A percentile compares a stretch with the other conserved stretches of the same genome.
Evolutionary conservation across 1,140 invertebrate genomes (phyloP).

Genomic region (Pogonomyrmex barbatus): DNA sequence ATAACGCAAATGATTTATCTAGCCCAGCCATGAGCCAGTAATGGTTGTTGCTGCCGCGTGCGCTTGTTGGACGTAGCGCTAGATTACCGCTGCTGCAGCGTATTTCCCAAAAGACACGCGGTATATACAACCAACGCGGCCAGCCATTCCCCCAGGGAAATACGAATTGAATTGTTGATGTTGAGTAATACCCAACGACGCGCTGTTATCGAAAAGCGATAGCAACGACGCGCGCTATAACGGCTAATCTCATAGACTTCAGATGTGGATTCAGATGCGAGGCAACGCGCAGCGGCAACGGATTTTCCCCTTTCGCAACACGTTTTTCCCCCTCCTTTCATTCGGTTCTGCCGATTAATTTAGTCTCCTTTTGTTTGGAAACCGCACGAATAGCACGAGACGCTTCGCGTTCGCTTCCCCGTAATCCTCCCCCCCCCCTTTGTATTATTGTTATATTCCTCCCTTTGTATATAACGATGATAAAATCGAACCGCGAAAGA

Average conservation of each 20-base stretch:
- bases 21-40: neutral
- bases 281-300: neutral
- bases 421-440: constrained; percentile 19
- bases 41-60: constrained; percentile 25
- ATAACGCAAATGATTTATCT: constrained; percentile 55
- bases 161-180: constrained; percentile 80
- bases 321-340: neutral
- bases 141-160: constrained; percentile 68
- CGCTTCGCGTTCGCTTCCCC: neutral
- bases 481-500: neutral
- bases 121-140: neutral
- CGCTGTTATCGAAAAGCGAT: constrained; percentile 69
- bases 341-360: constrained; percentile 27
- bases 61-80: neutral
- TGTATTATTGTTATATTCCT: too few relatives aligned
- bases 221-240: constrained; percentile 28
- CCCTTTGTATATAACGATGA: neutral
- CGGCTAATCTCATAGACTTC: constrained; percentile 48
- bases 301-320: too few relatives aligned
- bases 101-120: constrained; percentile 65
- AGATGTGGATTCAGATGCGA: neutral
- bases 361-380: neutral
- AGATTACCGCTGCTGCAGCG: constrained; percentile 53
- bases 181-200: constrained; percentile 64
- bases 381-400: neutral